Evolutionary conservation across 35 echinoderm and acorn worm species (phyloP).

Genomic region (Amphiura filiformis): DNA sequence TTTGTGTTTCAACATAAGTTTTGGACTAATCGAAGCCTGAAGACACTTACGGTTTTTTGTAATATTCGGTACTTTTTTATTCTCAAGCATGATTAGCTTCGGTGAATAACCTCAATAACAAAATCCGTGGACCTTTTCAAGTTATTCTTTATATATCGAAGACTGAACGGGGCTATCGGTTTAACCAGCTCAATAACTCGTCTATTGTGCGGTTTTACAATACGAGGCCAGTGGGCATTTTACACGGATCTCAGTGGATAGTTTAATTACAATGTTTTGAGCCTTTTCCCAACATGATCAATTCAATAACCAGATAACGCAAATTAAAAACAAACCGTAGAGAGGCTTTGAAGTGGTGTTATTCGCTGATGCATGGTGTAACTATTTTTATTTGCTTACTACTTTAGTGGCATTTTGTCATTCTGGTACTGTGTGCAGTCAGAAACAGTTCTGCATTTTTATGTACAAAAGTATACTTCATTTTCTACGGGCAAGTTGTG

Average conservation of each 20-base stretch:
- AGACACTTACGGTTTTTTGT: not conserved
- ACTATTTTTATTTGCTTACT: no score
- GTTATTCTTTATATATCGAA: not conserved
- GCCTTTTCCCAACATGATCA: not conserved
- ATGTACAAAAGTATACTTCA: no score
- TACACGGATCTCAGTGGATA: not conserved
- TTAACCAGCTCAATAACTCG: conserved; percentile 43
- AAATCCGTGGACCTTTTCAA: not conserved
- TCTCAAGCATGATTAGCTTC: not conserved
- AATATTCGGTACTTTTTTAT: not conserved
- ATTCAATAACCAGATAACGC: not conserved
- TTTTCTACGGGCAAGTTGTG: no score
- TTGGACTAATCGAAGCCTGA: not conserved
- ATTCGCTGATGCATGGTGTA: no score
- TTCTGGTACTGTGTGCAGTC: no score
- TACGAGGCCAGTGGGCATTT: not conserved
- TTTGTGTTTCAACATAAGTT: no score
- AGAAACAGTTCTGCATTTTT: no score
- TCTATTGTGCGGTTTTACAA: not conserved
- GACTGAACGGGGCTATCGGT: conserved; percentile 19
- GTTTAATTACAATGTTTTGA: not conserved
- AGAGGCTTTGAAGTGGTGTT: no score
- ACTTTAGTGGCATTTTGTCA: no score
- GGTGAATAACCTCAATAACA: not conserved
- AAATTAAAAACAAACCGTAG: not conserved